Evolutionary conservation across 1,140 invertebrate species (phyloP).

Genomic region (Trachelipus rathkii): DNA sequence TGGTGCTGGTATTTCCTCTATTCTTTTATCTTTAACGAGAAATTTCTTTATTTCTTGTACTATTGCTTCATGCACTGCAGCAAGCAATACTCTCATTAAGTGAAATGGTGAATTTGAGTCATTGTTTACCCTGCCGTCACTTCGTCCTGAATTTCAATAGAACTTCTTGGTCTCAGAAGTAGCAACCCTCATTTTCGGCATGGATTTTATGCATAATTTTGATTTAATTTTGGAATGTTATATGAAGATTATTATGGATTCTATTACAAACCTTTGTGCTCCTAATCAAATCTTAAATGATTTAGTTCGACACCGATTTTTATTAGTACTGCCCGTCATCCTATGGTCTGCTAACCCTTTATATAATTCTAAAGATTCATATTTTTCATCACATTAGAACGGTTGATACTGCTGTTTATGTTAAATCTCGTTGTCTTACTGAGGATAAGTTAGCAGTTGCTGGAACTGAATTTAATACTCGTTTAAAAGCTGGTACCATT

Average conservation of each 20-base stretch:
- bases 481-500: too few relatives aligned
- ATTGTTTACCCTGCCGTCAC: neutral
- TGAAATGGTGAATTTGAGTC: neutral
- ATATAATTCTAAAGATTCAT: too few relatives aligned
- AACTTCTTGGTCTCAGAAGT: neutral
- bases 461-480: too few relatives aligned
- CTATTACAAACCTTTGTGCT: too few relatives aligned
- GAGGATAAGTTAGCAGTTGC: too few relatives aligned
- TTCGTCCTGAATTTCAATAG: neutral
- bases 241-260: neutral
- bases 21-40: neutral
- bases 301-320: too few relatives aligned
- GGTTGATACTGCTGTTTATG: too few relatives aligned
- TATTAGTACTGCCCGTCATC: too few relatives aligned
- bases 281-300: too few relatives aligned
- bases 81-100: conserved; percentile 4
- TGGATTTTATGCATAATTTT: neutral
- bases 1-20: neutral
- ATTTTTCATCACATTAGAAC: too few relatives aligned
- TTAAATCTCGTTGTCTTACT: too few relatives aligned
- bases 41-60: neutral
- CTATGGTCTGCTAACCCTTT: too few relatives aligned
- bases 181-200: neutral
- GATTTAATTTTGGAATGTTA: conserved; percentile 9
- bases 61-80: neutral